A percentile compares a stretch with the other conserved stretches of the same genome.
Evolutionary conservation across 2,888 invertebrate species (phyloP).

Genomic region (Camponotus fellah): DNA sequence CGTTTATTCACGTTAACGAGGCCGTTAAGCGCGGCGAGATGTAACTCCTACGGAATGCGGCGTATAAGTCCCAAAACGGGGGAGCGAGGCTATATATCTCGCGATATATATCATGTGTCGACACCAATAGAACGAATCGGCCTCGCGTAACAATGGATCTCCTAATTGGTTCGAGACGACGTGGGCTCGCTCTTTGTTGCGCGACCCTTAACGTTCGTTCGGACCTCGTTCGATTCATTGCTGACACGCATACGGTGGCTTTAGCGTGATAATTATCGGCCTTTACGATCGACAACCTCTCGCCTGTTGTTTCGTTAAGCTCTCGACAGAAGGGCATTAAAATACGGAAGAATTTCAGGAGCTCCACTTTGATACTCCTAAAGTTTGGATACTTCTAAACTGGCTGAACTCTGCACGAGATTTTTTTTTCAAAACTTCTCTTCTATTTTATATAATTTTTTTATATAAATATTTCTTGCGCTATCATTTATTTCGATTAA

Average conservation of each 20-base stretch:
- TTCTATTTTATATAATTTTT: background rate
- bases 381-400: too few relatives aligned
- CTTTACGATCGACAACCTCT: constrained; percentile 55
- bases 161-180: constrained; percentile 81
- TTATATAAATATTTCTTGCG: background rate
- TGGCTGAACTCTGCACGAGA: background rate
- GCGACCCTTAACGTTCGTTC: constrained; percentile 70
- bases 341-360: background rate
- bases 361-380: background rate
- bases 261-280: constrained; percentile 61
- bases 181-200: constrained; percentile 74
- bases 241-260: constrained; percentile 75
- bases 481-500: background rate
- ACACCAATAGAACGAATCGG: constrained; percentile 73
- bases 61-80: constrained; percentile 35
- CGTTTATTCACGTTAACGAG: constrained; percentile 64
- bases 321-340: background rate
- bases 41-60: constrained; percentile 1
- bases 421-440: constrained; percentile 8
- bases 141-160: constrained; percentile 80
- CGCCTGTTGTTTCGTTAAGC: background rate
- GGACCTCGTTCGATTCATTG: constrained; percentile 69
- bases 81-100: constrained; percentile 24
- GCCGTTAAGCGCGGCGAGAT: constrained; percentile 61
- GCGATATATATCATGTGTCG: constrained; percentile 78